Percentiles rank a stretch among this genome's conserved stretches.
phyloP scores from a whole-genome alignment of 2,797 vertebrate genomes.

The Centroberyx gerrardi region DNA sequence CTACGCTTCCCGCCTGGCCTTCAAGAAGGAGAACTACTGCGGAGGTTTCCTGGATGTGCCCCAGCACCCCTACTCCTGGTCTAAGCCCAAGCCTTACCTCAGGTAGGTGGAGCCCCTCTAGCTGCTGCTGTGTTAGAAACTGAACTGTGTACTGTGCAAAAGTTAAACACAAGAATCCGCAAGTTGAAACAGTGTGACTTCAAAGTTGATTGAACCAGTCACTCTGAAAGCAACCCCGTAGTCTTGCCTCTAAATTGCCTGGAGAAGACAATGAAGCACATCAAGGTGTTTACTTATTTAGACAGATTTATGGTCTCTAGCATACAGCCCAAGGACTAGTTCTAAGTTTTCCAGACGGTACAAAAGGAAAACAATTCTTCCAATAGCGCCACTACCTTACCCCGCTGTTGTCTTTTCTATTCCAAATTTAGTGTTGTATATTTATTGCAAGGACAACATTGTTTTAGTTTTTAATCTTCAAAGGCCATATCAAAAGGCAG shows the following conservation, averaged over 20 bases:
- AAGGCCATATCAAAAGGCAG: conserved; percentile 65
- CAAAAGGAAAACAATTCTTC: conserved; percentile 25
- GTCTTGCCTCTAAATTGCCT: conserved; percentile 3
- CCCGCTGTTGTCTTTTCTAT: conserved; percentile 37
- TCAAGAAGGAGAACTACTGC: conserved; percentile 94
- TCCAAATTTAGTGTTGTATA: conserved; percentile 59
- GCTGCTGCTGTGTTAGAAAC: too few relatives aligned
- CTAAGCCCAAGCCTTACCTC: conserved; percentile 95
- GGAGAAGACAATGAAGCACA: conserved; percentile 31
- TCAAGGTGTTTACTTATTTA: conserved; percentile 14
- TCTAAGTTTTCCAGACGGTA: conserved; percentile 27
- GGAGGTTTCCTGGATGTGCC: conserved; percentile 96
- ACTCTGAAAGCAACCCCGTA: conserved; percentile 12
- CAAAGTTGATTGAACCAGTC: conserved; percentile 7
- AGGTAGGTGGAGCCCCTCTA: conserved; percentile 87
- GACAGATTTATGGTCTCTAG: conserved; percentile 43
- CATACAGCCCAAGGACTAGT: conserved; percentile 21
- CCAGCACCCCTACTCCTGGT: conserved; percentile 94
- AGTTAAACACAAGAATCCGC: background rate
- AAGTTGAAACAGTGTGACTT: conserved; percentile 17
- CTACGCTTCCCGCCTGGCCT: conserved; percentile 88
- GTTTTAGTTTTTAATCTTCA: conserved; percentile 71
- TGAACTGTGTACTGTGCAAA: background rate
- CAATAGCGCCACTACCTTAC: background rate
- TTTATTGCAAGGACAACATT: conserved; percentile 52